phyloP scores from a whole-genome alignment of 2,888 invertebrate genomes.

The Selenia dentaria region DNA sequence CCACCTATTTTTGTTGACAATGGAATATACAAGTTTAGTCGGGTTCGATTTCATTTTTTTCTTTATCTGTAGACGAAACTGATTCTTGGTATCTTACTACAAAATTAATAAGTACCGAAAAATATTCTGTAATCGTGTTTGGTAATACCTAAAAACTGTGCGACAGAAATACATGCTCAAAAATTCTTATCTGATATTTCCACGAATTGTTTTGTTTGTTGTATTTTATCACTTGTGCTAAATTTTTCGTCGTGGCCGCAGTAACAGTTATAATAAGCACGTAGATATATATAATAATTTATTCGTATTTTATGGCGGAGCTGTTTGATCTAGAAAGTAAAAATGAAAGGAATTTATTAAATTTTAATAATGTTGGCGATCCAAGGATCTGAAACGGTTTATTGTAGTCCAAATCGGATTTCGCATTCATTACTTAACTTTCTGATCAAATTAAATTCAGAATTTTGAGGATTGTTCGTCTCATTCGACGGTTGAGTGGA shows the following conservation, averaged over 20 bases:
- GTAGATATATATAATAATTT: too few relatives aligned
- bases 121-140: too few relatives aligned
- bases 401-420: conserved; percentile 57
- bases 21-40: conserved; percentile 33
- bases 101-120: too few relatives aligned
- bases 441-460: conserved; percentile 73
- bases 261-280: too few relatives aligned
- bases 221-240: too few relatives aligned
- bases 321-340: conserved; percentile 34
- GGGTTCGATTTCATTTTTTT: conserved; percentile 41
- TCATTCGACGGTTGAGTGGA: conserved; percentile 75
- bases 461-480: conserved; percentile 72
- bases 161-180: too few relatives aligned
- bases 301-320: too few relatives aligned
- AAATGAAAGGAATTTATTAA: conserved; percentile 21
- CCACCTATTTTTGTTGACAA: conserved; percentile 42
- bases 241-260: too few relatives aligned
- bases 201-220: too few relatives aligned
- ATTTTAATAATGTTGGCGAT: conserved; percentile 5
- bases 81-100: too few relatives aligned
- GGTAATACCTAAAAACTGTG: too few relatives aligned
- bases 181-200: too few relatives aligned
- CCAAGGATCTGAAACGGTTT: conserved; percentile 33
- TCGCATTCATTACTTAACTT: conserved; percentile 71
- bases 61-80: conserved; percentile 39